Conservation (phyloP, 2,113 vertebrate species). For the Theristicus caerulescens region DNA sequence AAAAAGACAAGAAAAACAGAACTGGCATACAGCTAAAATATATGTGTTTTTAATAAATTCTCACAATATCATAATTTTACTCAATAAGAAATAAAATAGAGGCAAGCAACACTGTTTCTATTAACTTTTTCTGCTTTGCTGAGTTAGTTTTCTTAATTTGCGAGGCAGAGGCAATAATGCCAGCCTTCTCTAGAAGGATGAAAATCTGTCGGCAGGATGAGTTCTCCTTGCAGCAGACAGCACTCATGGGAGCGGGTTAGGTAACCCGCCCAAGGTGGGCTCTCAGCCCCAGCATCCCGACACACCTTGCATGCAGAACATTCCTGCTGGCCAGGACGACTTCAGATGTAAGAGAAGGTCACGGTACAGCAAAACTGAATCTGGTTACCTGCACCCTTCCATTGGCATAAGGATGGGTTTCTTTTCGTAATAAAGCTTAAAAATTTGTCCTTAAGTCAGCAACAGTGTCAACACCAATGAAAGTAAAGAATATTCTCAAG, state of each 20-base stretch:
- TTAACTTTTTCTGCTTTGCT: neutral
- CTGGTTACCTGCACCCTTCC: neutral
- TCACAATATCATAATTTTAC: neutral
- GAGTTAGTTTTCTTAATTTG: neutral
- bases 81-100: neutral
- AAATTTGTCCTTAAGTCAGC: neutral
- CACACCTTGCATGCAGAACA: neutral
- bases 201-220: neutral
- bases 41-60: neutral
- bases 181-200: neutral
- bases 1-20: neutral
- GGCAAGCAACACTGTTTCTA: neutral
- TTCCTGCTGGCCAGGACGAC: neutral
- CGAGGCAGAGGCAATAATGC: neutral
- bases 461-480: neutral
- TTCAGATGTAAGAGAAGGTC: neutral
- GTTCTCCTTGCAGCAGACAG: neutral
- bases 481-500: neutral
- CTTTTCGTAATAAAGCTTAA: neutral
- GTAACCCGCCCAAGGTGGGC: neutral
- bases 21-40: neutral
- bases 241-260: fast-evolving
- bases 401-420: neutral
- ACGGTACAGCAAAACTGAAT: neutral
- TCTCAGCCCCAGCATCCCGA: neutral